Evolutionary conservation across 2,888 invertebrate genomes (phyloP).

Genomic region (Mactromeris polynyma): DNA sequence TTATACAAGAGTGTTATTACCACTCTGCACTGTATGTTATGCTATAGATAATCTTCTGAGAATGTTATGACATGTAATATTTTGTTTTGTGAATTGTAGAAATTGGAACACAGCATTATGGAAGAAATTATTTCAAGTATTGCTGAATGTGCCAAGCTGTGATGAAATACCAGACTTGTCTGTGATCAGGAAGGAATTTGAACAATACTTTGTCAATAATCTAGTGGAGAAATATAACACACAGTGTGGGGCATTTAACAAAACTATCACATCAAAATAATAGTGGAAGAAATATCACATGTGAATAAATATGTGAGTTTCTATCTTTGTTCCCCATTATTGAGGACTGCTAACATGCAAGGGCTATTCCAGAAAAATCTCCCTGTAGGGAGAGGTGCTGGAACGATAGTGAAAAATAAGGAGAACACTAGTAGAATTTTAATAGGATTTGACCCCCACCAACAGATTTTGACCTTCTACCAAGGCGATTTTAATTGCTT

Average conservation of each 20-base stretch:
- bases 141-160: conserved; percentile 94
- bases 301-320: neutral
- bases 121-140: conserved; percentile 93
- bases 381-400: no score
- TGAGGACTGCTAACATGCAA: neutral
- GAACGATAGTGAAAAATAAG: no score
- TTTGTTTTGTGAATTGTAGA: conserved; percentile 67
- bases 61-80: no score
- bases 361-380: no score
- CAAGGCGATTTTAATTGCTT: no score
- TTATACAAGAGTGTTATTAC: no score
- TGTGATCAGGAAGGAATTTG: conserved; percentile 78
- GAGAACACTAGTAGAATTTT: no score
- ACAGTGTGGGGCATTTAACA: conserved; percentile 52
- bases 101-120: conserved; percentile 88
- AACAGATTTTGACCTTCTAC: no score
- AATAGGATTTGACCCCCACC: no score
- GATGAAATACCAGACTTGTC: conserved; percentile 92
- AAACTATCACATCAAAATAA: conserved; percentile 20
- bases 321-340: neutral
- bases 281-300: neutral
- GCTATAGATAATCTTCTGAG: no score
- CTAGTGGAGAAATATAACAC: conserved; percentile 71
- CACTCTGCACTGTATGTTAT: no score
- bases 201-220: conserved; percentile 78